Percentiles rank a stretch among this genome's conserved stretches.
These are phyloP conservation scores for Sphaeridia pumilis DNA, from an alignment of 2,888 invertebrate genomes.

Conservation along the genomic window DNA sequence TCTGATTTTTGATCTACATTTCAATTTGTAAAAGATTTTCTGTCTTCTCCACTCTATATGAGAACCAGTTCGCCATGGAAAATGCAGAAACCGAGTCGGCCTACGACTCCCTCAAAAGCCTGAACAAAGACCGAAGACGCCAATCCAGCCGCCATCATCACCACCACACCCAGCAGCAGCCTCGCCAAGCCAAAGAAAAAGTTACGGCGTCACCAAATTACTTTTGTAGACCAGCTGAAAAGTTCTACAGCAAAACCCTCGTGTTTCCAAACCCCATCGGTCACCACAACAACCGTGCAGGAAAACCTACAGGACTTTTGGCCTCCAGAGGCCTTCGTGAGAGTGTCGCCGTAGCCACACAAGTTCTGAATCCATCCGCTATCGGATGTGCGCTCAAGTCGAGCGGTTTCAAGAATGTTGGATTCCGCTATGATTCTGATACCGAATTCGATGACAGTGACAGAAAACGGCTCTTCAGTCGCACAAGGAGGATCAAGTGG, in stretches of 20 bases:
- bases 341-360: slow-evolving; percentile 34
- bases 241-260: neutral
- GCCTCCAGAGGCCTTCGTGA: too few relatives aligned
- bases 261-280: neutral
- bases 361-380: slow-evolving; percentile 32
- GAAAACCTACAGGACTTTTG: too few relatives aligned
- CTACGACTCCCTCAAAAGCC: too few relatives aligned
- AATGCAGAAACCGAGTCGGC: too few relatives aligned
- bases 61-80: neutral
- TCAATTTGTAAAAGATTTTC: neutral
- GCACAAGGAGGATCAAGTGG: slow-evolving; percentile 16
- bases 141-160: neutral
- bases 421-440: slow-evolving; percentile 20
- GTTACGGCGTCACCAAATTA: too few relatives aligned
- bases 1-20: neutral
- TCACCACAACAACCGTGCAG: too few relatives aligned
- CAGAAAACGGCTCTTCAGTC: slow-evolving; percentile 13
- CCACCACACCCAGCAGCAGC: neutral
- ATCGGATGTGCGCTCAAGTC: slow-evolving; percentile 27
- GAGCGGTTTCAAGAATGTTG: slow-evolving; percentile 17
- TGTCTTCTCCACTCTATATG: neutral
- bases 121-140: neutral
- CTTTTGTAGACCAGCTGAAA: neutral
- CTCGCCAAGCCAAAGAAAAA: neutral
- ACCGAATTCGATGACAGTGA: slow-evolving; percentile 25